A percentile compares a stretch with the other conserved stretches of the same genome.
Evolutionary conservation across 2,888 invertebrate genomes (phyloP).

Genomic region (Dryococelus australis): DNA sequence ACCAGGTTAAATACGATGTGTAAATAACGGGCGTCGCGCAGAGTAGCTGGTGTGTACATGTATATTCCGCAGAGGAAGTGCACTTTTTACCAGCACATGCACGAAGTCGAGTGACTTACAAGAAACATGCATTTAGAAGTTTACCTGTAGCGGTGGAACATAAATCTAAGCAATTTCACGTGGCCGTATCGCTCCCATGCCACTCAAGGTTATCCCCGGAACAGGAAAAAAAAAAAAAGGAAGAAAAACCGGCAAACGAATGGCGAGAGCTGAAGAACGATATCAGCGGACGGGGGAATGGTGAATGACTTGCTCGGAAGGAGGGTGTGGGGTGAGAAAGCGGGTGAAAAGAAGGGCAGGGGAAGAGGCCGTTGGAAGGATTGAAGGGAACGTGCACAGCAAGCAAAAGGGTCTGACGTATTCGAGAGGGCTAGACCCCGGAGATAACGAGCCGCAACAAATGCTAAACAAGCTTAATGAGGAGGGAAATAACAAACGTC

Average conservation of each 20-base stretch:
- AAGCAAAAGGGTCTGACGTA: background rate
- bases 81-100: too few relatives aligned
- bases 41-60: too few relatives aligned
- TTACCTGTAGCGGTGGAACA: background rate
- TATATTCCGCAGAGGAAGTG: too few relatives aligned
- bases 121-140: background rate
- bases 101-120: too few relatives aligned
- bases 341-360: background rate
- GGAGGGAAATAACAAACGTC: background rate
- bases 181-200: background rate
- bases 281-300: background rate
- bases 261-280: background rate
- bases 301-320: background rate
- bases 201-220: background rate
- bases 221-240: background rate
- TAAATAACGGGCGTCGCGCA: too few relatives aligned
- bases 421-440: background rate
- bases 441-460: conserved; percentile 1
- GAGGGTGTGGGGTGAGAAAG: background rate
- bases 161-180: conserved; percentile 3
- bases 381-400: background rate
- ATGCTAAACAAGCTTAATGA: background rate
- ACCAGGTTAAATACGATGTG: too few relatives aligned
- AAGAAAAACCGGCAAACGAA: too few relatives aligned
- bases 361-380: background rate